Evolutionary conservation across 2,888 invertebrate genomes (phyloP).

Genomic region (Athalia rosae): DNA sequence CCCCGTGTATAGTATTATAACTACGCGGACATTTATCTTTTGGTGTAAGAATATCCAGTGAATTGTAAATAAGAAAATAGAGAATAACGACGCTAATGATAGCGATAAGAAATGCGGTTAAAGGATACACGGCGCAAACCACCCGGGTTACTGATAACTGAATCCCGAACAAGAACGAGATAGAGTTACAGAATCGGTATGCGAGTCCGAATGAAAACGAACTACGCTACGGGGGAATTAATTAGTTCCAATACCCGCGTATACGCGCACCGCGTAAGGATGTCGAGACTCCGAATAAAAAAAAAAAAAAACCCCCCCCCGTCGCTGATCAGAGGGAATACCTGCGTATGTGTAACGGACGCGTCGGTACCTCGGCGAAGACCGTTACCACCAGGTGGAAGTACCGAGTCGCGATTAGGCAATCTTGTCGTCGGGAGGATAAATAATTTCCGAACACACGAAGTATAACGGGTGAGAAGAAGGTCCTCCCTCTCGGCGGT

Average conservation of each 20-base stretch:
- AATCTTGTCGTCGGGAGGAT: no score
- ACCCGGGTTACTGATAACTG: not conserved
- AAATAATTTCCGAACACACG: conserved; percentile 10
- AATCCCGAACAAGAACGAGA: conserved; percentile 26
- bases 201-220: conserved; percentile 25
- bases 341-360: no score
- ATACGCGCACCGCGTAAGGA: conserved; percentile 1
- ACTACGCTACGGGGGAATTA: conserved; percentile 15
- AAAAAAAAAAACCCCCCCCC: no score
- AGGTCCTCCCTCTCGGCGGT: no score
- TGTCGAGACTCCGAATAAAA: no score
- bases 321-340: no score
- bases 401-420: no score
- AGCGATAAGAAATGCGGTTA: conserved; percentile 22
- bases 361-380: no score
- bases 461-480: not conserved
- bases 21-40: not conserved
- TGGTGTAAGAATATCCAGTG: not conserved
- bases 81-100: conserved; percentile 29
- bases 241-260: conserved; percentile 19
- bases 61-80: conserved; percentile 25
- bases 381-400: no score
- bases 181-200: conserved; percentile 24
- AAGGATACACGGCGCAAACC: conserved; percentile 11
- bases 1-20: not conserved